These are phyloP conservation scores for Valencia hispanica DNA, from an alignment of 2,797 vertebrate species.

Conservation along the genomic window DNA sequence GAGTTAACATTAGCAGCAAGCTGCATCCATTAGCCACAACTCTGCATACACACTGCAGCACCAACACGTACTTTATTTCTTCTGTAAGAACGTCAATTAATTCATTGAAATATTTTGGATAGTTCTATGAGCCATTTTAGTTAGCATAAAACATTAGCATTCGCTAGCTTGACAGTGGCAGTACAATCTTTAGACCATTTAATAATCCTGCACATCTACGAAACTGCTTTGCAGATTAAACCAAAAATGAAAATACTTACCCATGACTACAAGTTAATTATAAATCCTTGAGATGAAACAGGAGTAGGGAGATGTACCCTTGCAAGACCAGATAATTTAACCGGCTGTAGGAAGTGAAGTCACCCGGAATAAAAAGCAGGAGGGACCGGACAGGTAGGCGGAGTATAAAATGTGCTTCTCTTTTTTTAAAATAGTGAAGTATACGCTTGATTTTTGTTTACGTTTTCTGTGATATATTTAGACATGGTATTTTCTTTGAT, in stretches of 20 bases:
- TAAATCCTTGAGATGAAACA: not conserved
- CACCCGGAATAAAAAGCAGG: constrained; percentile 46
- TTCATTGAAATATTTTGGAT: not conserved
- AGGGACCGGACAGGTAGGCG: constrained; percentile 61
- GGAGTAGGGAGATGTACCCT: not conserved
- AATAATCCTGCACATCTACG: not conserved
- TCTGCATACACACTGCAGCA: not conserved
- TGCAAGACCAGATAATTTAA: not conserved
- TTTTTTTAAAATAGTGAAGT: not conserved
- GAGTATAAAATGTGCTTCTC: not conserved
- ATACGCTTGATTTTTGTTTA: not conserved
- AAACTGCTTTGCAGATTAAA: not conserved
- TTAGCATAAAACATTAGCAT: not conserved
- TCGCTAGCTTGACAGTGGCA: constrained; percentile 7
- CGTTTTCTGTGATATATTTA: not conserved
- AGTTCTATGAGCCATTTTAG: not conserved
- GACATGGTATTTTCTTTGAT: not conserved
- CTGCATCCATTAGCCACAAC: not conserved
- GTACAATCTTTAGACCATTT: not conserved
- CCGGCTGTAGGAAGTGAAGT: constrained; percentile 47
- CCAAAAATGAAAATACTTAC: constrained; percentile 54
- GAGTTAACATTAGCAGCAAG: not conserved
- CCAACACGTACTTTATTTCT: accelerated
- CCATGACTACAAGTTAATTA: constrained; percentile 50
- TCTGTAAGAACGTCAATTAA: not conserved